Base-by-base conservation (phyloP, 2,888 invertebrate genomes). In the Stenurella melanura region DNA sequence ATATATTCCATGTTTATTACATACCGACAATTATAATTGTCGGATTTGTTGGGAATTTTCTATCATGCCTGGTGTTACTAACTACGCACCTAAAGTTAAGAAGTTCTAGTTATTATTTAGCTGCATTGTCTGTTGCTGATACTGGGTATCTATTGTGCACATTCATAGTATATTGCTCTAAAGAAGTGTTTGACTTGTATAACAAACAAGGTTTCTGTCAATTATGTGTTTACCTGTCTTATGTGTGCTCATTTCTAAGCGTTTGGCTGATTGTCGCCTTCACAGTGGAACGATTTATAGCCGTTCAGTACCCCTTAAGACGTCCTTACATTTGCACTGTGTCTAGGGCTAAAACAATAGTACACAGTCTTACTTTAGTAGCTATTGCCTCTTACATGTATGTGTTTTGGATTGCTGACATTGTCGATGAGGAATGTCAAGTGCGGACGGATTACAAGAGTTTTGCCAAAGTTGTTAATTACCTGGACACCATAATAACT, bases 261-360 rank as follows among this genome's bases (percentile, higher is more conserved):
- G 93, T 93, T 1, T 94, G 94, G 93, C 88, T 94, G 42, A 93
- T 93, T 54, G 94, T 94, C 6, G 93, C 93, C 0, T 94, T 94
- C 85, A 94, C 94, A 0, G 92, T 93, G 1, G 94, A 94, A 85
- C 89, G 94, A 73, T 94, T 93, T 87, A 93, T 94, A 58, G 94
- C 93, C 4, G 92, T 94, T 0, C 92, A 93, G 82, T 92, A 92
- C 84, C 93, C 93, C 0, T 85, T 93, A 12, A 91, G 91, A 71
- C 87, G 93, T 26, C 92, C 93, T 0, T 90, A 91, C 74, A 91
- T 93, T 85, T 93, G 93, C 84, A 93, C 93, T 0, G 91, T 92
- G 4, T 88, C 91, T 0, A 87, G 93, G 56, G 93, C 93, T 0
- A 93, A 92, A 82, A 89, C 89, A 0, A 91, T 92, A 38, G 91